Evolutionary conservation across 2,888 invertebrate genomes (phyloP), one percentile per base, ranked within the genome.

Genomic region (Cryptophagus acutangulus): DNA sequence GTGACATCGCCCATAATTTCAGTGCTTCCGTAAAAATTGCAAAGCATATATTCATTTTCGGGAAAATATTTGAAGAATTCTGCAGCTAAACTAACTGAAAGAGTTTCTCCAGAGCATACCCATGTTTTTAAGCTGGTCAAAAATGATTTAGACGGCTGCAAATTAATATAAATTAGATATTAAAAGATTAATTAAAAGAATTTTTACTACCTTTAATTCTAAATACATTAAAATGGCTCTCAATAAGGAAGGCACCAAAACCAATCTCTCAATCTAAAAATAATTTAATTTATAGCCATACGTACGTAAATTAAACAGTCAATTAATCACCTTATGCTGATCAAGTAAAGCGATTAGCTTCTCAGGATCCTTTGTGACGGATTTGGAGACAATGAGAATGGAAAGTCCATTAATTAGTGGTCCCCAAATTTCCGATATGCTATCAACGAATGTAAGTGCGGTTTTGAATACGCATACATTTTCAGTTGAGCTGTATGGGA

Each of bases 1-100:
- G 90, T 89, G 2, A 92, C 89, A 62, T 91, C 92, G 0, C 89
- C 92, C 84, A 91, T 90, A 1, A 90, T 82, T 66, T 93, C 93
- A 0, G 92, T 91, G 50, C 90, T 89, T 0, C 93, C 93, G 58
- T 91, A 92, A 61, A 91, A 90, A 63, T 92, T 93, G 37, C 87
- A 88, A 26, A 93, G 69, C 10, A 75, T 73, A 46, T 83, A 81
- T 4, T 72, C 68, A 6, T 77, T 74, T 39, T 75, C 75, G n/a
- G 77, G 73, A 49, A 89, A 88, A 48, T 81, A 78, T 20, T 77
- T 72, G 65, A 88, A 88, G 71, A 91, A 92, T 54, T 84, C 79
- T 25, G 76, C 70, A 0, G 85, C 85, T 18, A 90, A 66, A 0
- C 82, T 74, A 3, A 80, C 75, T 9, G 82, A 75, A 1, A 92